Base-by-base conservation (phyloP, 2,113 vertebrate species). In the Callospermophilus lateralis region DNA sequence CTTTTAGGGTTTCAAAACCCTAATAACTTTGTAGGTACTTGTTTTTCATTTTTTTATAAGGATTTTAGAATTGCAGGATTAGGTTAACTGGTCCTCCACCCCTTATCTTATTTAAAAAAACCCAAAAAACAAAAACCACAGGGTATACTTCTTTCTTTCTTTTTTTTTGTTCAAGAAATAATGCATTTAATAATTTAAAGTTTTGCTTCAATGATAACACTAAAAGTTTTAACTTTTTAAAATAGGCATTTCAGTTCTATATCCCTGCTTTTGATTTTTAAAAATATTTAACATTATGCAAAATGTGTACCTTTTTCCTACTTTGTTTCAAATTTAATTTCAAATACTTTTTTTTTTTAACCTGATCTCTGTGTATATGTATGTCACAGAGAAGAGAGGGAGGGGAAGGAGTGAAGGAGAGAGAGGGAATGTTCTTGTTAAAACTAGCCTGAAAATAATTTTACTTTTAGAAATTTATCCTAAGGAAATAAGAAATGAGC, bases 191-290 rank as follows among this genome's bases (percentile, higher is more conserved):
- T 63, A 91, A 65, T 28, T 70, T 70, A 70, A 65, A 88, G 32
- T 67, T 95, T 58, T 88, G 55, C 19, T 65, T 94, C n/a, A 48
- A 3, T 73, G 28, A 22, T 81, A 74, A 93, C 12, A 73, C 15
- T 90, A 42, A 70, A 76, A 77, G 17, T n/a, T 51, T 90, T 90
- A 84, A 81, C 53, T 92, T 88, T 61, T 94, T 67, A 89, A 94
- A 89, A 70, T 24, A 68, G 26, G 20, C 1, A 73, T 42, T 94
- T 96, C 26, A 81, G 42, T 72, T 88, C 7, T 84, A 4, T 83
- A 68, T 67, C 6, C 28, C 34, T 85, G 24, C 89, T 89, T 78
- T 51, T 93, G 32, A 22, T 55, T 77, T 91, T 77, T 65, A 86
- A 48, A 81, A 78, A 92, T 81, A 70, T 45, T 93, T 90, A 89